phyloP scores from a whole-genome alignment of 2,797 vertebrate species.

The Hydrocynus forskahlii region DNA sequence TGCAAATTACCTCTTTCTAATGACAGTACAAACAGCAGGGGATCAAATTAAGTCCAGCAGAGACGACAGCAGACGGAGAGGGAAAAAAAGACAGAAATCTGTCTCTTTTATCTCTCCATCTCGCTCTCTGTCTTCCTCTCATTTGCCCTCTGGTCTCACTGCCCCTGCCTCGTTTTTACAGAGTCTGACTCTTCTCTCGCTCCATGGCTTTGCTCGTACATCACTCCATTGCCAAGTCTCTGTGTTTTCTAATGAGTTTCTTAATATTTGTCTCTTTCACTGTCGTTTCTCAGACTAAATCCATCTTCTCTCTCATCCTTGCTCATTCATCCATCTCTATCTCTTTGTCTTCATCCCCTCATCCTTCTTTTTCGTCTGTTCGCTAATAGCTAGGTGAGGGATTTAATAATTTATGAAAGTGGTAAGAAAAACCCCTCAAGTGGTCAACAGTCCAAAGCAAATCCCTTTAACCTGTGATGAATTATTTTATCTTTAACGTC shows the following conservation, averaged over 20 bases:
- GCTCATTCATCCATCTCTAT: conserved; percentile 14
- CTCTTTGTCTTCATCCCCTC: conserved; percentile 13
- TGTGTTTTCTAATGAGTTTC: conserved; percentile 21
- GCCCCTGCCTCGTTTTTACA: background rate
- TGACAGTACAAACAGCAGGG: conserved; percentile 72
- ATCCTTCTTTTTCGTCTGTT: conserved; percentile 46
- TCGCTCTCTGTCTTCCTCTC: background rate
- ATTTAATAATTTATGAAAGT: conserved; percentile 77
- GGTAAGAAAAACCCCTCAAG: conserved; percentile 67
- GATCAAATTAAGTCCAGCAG: conserved; percentile 73
- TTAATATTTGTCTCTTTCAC: conserved; percentile 8
- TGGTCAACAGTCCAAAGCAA: conserved; percentile 63
- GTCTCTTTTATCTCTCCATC: background rate
- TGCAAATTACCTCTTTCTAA: conserved; percentile 75
- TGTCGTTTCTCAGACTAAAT: background rate
- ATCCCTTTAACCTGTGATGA: conserved; percentile 76
- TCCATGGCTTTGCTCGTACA: conserved; percentile 10
- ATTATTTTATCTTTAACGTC: conserved; percentile 71
- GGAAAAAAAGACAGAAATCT: background rate
- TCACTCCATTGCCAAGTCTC: background rate
- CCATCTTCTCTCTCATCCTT: conserved; percentile 7
- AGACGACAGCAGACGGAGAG: conserved; percentile 53
- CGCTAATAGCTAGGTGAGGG: conserved; percentile 66
- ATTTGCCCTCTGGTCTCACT: background rate
- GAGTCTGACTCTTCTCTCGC: conserved; percentile 10